Base-by-base conservation (phyloP, 2,113 vertebrate species). In the Mugil cephalus region DNA sequence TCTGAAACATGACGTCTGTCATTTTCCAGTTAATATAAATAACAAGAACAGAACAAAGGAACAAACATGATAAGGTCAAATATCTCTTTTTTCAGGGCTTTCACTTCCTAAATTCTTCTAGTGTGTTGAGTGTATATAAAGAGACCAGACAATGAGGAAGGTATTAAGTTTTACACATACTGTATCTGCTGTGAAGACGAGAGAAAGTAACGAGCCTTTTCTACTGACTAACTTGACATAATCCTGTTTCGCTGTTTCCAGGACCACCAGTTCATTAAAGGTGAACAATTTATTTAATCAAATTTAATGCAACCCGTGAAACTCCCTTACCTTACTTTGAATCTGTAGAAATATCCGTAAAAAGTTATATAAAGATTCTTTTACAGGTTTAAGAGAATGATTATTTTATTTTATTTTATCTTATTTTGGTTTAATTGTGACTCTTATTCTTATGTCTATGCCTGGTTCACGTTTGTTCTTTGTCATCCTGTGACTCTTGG, bases 61-160 rank as follows among this genome's bases (percentile, higher is more conserved):
- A 74, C 13, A 78, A 18, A 69, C 10, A 11, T 1, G 47, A n/a
- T 11, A 42, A 7, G 15, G 2, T 18, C 3, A 36, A 56, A 3
- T 34, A 17, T 45, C 24, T 69, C 17, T 70, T 11, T 0, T 56
- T 52, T 51, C 36, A 64, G 42, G 0, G 13, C 13, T 86, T 81
- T 79, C 79, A 83, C 47, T 62, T 88, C 69, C 74, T 69, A 71
- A 46, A 8, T 48, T 14, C 35, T 14, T 15, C 7, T 0, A 18
- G 19, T 10, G 30, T n/a, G 1, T 48, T 12, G 35, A 35, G 61
- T 9, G 24, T 0, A 1, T 0, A 10, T 5, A 11, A 4, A 15
- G 7, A 4, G 9, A 47, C 4, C 4, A 2, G 5, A 18, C 9
- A 34, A 61, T 61, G 70, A 60, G 66, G 56, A 80, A 85, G 38